Conservation (phyloP, 92 coral and sea anemone species). For the Micromussa lordhowensis region DNA sequence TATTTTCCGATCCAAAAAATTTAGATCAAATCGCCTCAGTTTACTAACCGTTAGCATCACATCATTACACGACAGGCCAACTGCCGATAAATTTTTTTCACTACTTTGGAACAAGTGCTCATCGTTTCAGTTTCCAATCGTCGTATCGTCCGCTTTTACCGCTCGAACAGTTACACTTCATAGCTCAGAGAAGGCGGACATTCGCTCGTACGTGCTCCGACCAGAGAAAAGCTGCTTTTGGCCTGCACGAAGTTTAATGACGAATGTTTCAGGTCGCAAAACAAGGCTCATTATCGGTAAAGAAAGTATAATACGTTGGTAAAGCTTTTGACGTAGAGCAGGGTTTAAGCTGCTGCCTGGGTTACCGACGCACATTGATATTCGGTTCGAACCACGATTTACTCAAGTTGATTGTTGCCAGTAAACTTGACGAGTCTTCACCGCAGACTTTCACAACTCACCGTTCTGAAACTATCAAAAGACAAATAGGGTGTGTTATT, state of each 20-base stretch:
- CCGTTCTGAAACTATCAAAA: not conserved
- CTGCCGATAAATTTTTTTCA: not conserved
- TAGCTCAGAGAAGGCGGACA: not conserved
- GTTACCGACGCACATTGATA: not conserved
- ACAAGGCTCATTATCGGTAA: not conserved
- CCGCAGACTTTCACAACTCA: not conserved
- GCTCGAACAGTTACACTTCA: not conserved
- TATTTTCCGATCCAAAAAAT: not conserved
- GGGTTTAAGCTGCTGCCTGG: not conserved
- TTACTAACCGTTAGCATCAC: not conserved
- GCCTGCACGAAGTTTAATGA: not conserved
- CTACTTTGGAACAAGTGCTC: not conserved
- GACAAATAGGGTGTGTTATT: not conserved
- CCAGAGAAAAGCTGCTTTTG: not conserved
- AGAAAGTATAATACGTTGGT: not conserved
- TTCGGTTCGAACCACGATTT: not conserved
- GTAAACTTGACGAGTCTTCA: not conserved
- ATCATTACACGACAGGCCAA: not conserved
- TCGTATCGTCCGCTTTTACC: not conserved
- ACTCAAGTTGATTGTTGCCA: not conserved
- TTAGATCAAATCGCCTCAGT: not conserved
- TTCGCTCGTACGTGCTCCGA: not conserved
- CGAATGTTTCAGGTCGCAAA: not conserved
- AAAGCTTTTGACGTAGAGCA: not conserved
- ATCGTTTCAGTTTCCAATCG: not conserved